Percentiles rank a stretch among this genome's conserved stretches.
These are phyloP conservation scores for Tyto alba DNA, from an alignment of 2,113 vertebrate species.

Conservation along the genomic window DNA sequence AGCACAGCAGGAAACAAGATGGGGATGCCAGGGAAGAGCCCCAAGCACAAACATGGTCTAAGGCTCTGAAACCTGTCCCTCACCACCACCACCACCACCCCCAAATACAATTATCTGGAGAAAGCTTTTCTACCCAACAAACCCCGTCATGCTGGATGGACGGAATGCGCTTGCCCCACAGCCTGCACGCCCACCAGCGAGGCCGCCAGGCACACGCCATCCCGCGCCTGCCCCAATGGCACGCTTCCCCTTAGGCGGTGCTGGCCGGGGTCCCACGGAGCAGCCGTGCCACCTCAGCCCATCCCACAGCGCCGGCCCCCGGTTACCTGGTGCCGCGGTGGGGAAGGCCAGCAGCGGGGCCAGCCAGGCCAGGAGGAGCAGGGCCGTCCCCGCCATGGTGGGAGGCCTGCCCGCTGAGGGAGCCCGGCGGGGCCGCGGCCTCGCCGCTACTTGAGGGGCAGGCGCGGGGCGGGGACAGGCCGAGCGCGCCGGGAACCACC, in stretches of 20 bases:
- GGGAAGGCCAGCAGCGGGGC: not conserved
- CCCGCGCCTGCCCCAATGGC: fast-evolving
- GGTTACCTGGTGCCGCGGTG: not conserved
- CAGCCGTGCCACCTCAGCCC: not conserved
- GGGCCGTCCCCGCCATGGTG: not conserved
- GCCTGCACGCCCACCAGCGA: fast-evolving
- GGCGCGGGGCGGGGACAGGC: not conserved
- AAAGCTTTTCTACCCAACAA: not conserved
- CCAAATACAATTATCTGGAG: fast-evolving
- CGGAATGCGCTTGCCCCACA: fast-evolving
- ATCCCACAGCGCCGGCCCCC: too few relatives aligned
- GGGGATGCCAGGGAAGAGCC: too few relatives aligned
- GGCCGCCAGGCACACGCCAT: not conserved
- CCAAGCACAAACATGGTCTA: not conserved
- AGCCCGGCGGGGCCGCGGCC: fast-evolving
- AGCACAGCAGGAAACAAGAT: not conserved
- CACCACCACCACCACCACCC: fast-evolving
- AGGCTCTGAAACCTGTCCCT: not conserved
- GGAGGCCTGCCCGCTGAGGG: fast-evolving
- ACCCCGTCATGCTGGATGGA: fast-evolving
- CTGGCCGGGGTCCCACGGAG: too few relatives aligned
- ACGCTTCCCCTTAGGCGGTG: not conserved
- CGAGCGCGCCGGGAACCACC: not conserved
- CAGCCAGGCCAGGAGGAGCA: not conserved
- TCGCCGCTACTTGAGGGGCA: not conserved